Evolutionary conservation across 1,140 invertebrate species (phyloP).

Genomic region (Drosophila aff.): DNA sequence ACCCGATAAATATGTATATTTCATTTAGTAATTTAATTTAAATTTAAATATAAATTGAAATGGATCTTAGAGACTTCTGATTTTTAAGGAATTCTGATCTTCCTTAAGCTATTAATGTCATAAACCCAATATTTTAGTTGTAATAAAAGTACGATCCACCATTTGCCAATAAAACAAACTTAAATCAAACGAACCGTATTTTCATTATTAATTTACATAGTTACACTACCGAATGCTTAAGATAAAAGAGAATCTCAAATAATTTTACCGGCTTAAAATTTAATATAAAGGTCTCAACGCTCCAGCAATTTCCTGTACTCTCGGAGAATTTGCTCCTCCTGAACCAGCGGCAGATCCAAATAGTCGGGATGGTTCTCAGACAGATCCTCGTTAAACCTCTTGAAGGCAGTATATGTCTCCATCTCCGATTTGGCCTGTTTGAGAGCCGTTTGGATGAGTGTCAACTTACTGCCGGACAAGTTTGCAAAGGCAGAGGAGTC

Average conservation of each 20-base stretch:
- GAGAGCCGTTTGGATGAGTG: conserved; percentile 38
- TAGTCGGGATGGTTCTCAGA: conserved; percentile 87
- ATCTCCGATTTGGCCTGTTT: conserved; percentile 52
- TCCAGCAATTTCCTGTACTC: conserved; percentile 87
- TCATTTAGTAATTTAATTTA: background rate
- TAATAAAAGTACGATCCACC: no score
- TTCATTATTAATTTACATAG: no score
- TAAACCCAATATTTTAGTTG: no score
- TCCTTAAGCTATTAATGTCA: no score
- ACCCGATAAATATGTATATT: background rate
- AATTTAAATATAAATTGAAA: no score
- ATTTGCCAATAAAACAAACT: no score
- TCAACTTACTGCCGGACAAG: conserved; percentile 23
- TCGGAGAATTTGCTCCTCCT: conserved; percentile 87
- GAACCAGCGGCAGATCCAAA: conserved; percentile 87
- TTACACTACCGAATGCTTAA: no score
- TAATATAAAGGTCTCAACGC: conserved; percentile 16
- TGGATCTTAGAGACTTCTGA: no score
- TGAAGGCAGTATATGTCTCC: conserved; percentile 85
- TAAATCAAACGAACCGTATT: no score
- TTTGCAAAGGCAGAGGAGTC: conserved; percentile 8
- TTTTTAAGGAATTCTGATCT: no score
- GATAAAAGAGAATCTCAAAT: background rate
- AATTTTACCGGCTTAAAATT: background rate
- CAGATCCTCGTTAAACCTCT: conserved; percentile 87